A percentile compares a stretch with the other conserved stretches of the same genome.
Evolutionary conservation across 2,888 invertebrate species (phyloP).

Genomic region (Volucella inflata): DNA sequence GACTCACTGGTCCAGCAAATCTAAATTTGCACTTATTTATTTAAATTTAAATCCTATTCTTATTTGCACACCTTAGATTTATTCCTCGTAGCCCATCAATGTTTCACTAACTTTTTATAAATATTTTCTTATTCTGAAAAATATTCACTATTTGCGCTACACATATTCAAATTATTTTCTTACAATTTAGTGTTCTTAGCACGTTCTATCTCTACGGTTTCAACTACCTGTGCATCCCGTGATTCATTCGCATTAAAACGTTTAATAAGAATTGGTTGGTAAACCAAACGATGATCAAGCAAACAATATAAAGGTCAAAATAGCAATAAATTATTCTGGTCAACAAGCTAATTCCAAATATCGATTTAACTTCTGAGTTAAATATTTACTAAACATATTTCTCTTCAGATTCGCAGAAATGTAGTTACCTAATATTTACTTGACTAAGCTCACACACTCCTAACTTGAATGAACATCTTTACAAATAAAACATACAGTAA

Average conservation of each 20-base stretch:
- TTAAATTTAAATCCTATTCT: too few relatives aligned
- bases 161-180: neutral
- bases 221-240: constrained; percentile 9
- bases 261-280: constrained; percentile 6
- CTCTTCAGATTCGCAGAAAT: constrained; percentile 9
- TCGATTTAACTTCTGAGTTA: constrained; percentile 15
- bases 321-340: constrained; percentile 43
- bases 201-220: neutral
- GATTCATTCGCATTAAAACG: constrained; percentile 8
- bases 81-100: too few relatives aligned
- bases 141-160: neutral
- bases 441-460: constrained; percentile 1
- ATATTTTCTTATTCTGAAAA: neutral
- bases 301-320: constrained; percentile 45
- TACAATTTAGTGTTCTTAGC: constrained; percentile 2
- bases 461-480: neutral
- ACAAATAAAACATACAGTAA: neutral
- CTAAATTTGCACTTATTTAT: too few relatives aligned
- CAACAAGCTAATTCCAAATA: constrained; percentile 32
- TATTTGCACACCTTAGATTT: too few relatives aligned
- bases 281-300: constrained; percentile 9
- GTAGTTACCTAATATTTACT: constrained; percentile 31
- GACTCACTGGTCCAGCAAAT: too few relatives aligned
- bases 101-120: neutral
- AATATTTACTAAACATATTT: constrained; percentile 38